These are phyloP conservation scores for Hiodon alosoides DNA, from an alignment of 2,113 vertebrate genomes.

Conservation along the genomic window DNA sequence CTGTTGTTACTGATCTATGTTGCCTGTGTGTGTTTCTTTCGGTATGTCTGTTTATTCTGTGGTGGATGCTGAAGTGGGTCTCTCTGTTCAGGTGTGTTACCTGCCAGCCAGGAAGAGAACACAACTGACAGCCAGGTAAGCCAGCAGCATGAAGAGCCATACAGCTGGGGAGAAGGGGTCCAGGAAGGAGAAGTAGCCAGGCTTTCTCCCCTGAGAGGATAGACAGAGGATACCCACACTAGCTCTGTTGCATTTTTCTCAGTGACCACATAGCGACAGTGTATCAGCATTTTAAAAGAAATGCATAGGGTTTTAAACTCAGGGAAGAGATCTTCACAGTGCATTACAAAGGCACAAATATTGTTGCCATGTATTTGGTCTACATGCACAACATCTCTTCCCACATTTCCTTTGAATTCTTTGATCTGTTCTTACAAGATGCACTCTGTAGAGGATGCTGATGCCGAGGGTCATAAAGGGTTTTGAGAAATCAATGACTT, in stretches of 20 bases:
- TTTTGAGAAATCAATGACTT: conserved; percentile 82
- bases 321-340: not conserved
- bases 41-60: not conserved
- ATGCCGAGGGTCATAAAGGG: conserved; percentile 80
- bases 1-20: not conserved
- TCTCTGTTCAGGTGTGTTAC: conserved; percentile 50
- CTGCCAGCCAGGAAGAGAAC: conserved; percentile 85
- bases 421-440: conserved; percentile 28
- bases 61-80: no score
- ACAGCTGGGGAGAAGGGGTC: conserved; percentile 91
- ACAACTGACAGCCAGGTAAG: conserved; percentile 89
- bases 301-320: not conserved
- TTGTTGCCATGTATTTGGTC: not conserved
- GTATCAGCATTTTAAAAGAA: not conserved
- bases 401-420: not conserved
- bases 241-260: not conserved
- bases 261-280: not conserved
- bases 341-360: not conserved
- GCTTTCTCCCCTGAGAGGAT: conserved; percentile 75
- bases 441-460: conserved; percentile 81
- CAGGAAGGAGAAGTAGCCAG: conserved; percentile 90
- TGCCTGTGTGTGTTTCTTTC: not conserved
- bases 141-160: conserved; percentile 92
- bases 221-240: conserved; percentile 14
- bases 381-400: not conserved